Conservation (phyloP, 2,797 vertebrate genomes). For the Gorsachius magnificus region DNA sequence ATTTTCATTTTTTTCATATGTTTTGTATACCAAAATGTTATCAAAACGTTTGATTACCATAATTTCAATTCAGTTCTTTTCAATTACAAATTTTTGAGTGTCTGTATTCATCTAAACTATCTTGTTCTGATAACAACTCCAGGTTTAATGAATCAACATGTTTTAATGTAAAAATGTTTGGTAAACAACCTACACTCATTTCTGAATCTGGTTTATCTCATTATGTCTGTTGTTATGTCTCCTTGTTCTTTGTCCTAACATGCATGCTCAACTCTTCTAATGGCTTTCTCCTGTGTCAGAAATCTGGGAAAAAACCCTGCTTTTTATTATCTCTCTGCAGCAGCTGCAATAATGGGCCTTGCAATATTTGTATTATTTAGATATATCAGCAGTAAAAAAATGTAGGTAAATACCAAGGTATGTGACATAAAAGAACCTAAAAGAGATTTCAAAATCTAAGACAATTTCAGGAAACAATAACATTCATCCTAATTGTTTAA, state of each 20-base stretch:
- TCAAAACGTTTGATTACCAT: not conserved
- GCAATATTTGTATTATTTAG: not conserved
- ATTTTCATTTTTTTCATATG: not conserved
- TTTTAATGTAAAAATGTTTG: not conserved
- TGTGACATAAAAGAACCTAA: not conserved
- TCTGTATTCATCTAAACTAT: not conserved
- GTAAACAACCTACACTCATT: not conserved
- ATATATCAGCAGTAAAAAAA: not conserved
- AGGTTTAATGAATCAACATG: not conserved
- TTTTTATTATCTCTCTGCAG: not conserved
- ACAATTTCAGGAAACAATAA: not conserved
- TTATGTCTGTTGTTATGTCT: not conserved
- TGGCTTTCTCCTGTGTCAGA: not conserved
- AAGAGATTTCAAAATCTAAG: not conserved
- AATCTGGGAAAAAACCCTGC: not conserved
- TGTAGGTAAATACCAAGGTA: not conserved
- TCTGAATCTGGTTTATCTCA: not conserved
- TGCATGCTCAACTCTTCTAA: not conserved
- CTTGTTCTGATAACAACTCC: not conserved
- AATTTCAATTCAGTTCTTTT: not conserved
- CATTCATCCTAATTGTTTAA: not conserved
- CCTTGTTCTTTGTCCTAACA: not conserved
- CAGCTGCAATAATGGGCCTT: not conserved
- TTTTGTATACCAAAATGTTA: not conserved
- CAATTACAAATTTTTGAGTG: not conserved